phyloP scores from a whole-genome alignment of 2,797 vertebrate species.

The Cirrhinus mrigala region DNA sequence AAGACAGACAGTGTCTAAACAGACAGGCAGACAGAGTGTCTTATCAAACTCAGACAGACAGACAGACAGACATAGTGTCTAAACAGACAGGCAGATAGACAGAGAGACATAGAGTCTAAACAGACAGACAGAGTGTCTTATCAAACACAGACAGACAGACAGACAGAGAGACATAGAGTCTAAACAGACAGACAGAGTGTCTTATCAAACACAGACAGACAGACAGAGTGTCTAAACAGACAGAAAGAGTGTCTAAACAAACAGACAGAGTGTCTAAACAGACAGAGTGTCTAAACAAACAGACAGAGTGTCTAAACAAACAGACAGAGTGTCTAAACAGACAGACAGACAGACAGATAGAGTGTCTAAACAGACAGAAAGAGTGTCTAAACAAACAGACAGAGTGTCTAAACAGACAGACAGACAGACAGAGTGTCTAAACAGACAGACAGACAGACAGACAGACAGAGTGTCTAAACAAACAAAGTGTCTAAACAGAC shows the following conservation, averaged over 20 bases:
- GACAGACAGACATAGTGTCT: background rate
- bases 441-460: no score
- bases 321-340: no score
- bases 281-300: no score
- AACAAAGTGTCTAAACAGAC: no score
- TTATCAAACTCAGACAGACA: background rate
- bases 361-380: background rate
- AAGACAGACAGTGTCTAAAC: background rate
- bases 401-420: no score
- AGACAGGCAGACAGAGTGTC: background rate
- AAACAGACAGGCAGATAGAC: background rate
- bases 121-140: background rate
- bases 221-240: background rate
- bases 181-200: no score
- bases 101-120: background rate
- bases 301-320: no score
- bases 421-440: background rate
- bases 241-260: no score
- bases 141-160: background rate
- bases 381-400: background rate
- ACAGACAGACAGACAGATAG: no score
- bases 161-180: background rate
- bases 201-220: no score
- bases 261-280: no score
- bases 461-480: background rate